Base-by-base conservation (phyloP, 2,113 vertebrate species). In the Caloenas nicobarica region DNA sequence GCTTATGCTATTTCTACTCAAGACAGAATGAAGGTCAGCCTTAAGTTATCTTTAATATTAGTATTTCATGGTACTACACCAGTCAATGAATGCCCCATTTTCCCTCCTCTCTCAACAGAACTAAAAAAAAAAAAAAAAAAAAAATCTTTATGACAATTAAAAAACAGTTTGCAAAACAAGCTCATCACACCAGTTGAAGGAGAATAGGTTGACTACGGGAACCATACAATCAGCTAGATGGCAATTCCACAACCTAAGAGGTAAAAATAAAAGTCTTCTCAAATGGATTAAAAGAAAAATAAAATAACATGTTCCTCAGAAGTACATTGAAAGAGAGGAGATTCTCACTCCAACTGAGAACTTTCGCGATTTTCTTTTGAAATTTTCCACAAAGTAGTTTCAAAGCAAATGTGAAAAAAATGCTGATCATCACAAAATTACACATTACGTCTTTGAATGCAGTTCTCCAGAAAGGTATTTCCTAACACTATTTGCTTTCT, bases 211-310 rank as follows among this genome's bases (percentile, higher is more conserved):
- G 7, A 36, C 11, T 18, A 68, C 1, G 64, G 6, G 29, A 72
- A 90, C 10, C 16, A 46, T 13, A 51, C 3, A 21, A 1, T 1
- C n/a, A 64, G 10, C 16, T 29, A 48, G 19, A 54, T 0, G 42
- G 31, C 62, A 82, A 79, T n/a, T 76, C 28, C 14, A 82, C n/a
- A 90, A 57, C 3, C 26, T 40, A 66, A 38, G 15, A 31, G 18
- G 5, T 13, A 33, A 10, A 18, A 51, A n/a, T 42, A 73, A 3
- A 5, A 10, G 16, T 23, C 42, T n/a, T 66, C 16, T 73, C 40
- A 56, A 61, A 66, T 0, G 11, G 17, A 53, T 72, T 50, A 62
- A 54, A 72, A 28, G 5, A 72, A 88, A 58, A 87, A 42, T 16
- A 61, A 82, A 58, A 58, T 17, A 19, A 16, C 14, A 34, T 11